Conservation (phyloP, 2,113 vertebrate genomes). For the Chaetops frenatus region DNA sequence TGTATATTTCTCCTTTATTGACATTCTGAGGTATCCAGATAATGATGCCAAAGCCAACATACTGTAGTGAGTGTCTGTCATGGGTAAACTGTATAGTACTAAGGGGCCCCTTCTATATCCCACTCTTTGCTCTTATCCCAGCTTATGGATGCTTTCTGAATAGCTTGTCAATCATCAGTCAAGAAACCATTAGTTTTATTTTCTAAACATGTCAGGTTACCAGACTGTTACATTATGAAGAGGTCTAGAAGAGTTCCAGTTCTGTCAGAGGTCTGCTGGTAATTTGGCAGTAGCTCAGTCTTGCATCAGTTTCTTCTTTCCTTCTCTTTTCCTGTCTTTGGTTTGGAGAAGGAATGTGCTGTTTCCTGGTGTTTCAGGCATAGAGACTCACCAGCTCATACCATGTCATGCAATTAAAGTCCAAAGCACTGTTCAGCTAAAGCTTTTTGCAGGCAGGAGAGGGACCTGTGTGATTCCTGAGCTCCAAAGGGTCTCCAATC, state of each 20-base stretch:
- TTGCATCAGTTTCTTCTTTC: background rate
- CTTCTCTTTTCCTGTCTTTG: background rate
- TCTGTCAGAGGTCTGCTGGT: background rate
- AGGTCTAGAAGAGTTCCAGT: background rate
- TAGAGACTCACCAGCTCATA: background rate
- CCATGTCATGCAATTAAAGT: background rate
- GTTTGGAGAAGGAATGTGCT: background rate
- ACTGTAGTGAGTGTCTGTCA: background rate
- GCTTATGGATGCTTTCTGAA: background rate
- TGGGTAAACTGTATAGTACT: background rate
- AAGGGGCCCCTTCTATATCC: background rate
- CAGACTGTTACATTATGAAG: background rate
- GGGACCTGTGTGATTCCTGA: background rate
- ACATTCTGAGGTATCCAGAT: background rate
- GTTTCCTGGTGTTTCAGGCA: background rate
- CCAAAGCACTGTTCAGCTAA: background rate
- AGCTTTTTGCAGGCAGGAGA: background rate
- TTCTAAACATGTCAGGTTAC: background rate
- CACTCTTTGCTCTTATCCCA: background rate
- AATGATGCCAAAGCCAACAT: conserved; percentile 34
- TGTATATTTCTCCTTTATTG: background rate
- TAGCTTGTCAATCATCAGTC: background rate
- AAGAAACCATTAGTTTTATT: background rate
- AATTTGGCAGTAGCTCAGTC: background rate
- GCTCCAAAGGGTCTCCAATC: background rate